Evolutionary conservation across 2,888 invertebrate genomes (phyloP), one percentile per base, ranked within the genome.

Genomic region (Nysson spinosus): DNA sequence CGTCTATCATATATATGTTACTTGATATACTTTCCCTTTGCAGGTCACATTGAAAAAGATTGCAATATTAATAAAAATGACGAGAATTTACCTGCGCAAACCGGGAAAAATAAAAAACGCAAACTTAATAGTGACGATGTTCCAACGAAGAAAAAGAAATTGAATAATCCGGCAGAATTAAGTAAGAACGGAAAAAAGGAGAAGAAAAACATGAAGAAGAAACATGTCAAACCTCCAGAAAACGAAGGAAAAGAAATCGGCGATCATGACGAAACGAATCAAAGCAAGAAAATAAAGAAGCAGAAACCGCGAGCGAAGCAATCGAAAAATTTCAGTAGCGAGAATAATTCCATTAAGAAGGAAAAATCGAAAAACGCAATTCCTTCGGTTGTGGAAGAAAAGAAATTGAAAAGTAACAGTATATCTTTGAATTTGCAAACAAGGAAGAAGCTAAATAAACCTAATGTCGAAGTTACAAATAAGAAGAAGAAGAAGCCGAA

Each of bases 31-130:
- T n/a, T n/a, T n/a, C n/a, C n/a, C n/a, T 12, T 69, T 54, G 1
- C 40, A 75, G 82, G 84, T 50, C 85, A 85, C 39, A 77, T 68
- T 11, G 78, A 66, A 44, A 82, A 77, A 60, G 69, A 82, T 39
- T 85, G 85, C 17, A 14, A n/a, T 0, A 3, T 4, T 3, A 19
- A 35, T 14, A 11, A 40, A 7, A 7, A 55, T 17, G 37, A 26
- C 26, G 1, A 6, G 11, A 16, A 4, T 12, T 62, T 28, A 0
- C 19, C 28, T 24, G 7, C 37, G 9, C 4, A 17, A 11, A 56
- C 11, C 9, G 50, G 67, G 16, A 76, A 73, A 39, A 1, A 24
- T 5, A 20, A 51, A n/a, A 68, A 71, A 49, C 69, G 71, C 11
- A 60, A 61, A 39, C 24, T 34, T 43, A 61, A 12, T 9, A 19